Conservation (phyloP, 2,888 invertebrate species). For the Acronicta leporina region DNA sequence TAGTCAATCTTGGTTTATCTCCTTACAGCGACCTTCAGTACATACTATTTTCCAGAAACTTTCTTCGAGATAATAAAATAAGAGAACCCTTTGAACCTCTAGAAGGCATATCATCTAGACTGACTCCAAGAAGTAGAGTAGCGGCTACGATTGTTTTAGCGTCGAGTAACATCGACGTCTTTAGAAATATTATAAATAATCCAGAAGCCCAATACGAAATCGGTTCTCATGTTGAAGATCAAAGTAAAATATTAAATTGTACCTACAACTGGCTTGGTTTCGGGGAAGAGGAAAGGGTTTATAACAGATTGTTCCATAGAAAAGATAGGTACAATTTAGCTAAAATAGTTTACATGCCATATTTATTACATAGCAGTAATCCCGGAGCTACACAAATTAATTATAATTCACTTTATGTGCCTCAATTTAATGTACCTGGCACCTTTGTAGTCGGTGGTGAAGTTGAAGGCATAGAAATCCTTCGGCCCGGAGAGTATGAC, state of each 20-base stretch:
- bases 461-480: constrained; percentile 96
- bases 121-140: constrained; percentile 97
- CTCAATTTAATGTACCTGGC: constrained; percentile 92
- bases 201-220: constrained; percentile 97
- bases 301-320: constrained; percentile 93
- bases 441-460: constrained; percentile 95
- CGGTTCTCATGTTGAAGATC: constrained; percentile 98
- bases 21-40: constrained; percentile 95
- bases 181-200: constrained; percentile 97
- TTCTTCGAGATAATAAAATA: constrained; percentile 95
- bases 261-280: constrained; percentile 98
- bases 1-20: constrained; percentile 95
- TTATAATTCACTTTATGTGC: constrained; percentile 93
- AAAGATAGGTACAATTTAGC: constrained; percentile 98
- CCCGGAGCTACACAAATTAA: constrained; percentile 95
- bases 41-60: constrained; percentile 96
- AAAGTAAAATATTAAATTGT: constrained; percentile 97
- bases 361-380: constrained; percentile 96
- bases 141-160: constrained; percentile 97
- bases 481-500: constrained; percentile 95
- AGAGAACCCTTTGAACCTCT: constrained; percentile 94
- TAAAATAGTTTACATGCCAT: constrained; percentile 96
- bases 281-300: constrained; percentile 92
- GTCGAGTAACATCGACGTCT: constrained; percentile 96
- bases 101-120: constrained; percentile 90